Evolutionary conservation across 2,113 vertebrate species (phyloP).

Genomic region (Crotalus helleri): DNA sequence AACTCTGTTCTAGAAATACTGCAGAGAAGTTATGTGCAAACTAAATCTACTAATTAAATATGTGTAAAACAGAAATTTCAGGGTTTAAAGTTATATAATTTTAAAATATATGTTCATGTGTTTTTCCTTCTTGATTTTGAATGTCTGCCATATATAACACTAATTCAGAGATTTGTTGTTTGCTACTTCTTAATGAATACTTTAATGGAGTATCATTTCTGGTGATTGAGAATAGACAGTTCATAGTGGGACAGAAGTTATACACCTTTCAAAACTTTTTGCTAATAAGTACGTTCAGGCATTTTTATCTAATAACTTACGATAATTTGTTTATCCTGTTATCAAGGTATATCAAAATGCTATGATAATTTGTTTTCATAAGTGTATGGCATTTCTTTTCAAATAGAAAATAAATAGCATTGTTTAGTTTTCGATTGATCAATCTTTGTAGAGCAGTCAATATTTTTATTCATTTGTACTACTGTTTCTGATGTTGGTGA

Average conservation of each 20-base stretch:
- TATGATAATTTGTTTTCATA: neutral
- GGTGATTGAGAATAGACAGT: neutral
- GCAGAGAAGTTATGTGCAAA: neutral
- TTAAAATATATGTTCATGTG: neutral
- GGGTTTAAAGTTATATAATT: neutral
- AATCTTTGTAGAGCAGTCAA: neutral
- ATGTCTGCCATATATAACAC: neutral
- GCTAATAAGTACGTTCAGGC: neutral
- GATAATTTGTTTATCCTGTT: neutral
- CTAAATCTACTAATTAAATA: neutral
- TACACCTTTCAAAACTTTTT: neutral
- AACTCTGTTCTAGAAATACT: neutral
- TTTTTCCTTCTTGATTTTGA: neutral
- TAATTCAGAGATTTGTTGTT: neutral
- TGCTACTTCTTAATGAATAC: neutral
- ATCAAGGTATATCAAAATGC: neutral
- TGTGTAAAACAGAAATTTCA: neutral
- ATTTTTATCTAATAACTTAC: neutral
- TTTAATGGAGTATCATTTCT: neutral
- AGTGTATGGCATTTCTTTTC: neutral
- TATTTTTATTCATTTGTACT: neutral
- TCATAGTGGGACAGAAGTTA: neutral
- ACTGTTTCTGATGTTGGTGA: neutral
- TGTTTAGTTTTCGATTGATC: neutral
- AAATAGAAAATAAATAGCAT: neutral